Evolutionary conservation across 2,797 vertebrate genomes (phyloP).

Genomic region (Lutjanus argentimaculatus): DNA sequence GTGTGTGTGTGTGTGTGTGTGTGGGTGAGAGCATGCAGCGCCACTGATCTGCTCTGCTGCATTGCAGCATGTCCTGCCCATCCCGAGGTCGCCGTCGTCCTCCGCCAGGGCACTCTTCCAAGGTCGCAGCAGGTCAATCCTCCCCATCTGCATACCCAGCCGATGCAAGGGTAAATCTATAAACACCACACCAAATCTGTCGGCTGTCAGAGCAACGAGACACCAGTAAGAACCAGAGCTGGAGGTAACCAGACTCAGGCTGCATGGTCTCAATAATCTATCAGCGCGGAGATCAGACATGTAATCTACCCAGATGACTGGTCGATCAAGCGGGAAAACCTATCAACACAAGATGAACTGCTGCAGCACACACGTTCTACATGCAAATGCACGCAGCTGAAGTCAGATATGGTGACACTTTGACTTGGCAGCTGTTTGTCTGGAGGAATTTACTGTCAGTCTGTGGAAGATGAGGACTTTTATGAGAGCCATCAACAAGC

Average conservation of each 20-base stretch:
- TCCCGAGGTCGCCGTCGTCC: slow-evolving; percentile 77
- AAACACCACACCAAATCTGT: slow-evolving; percentile 73
- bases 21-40: slow-evolving; percentile 66
- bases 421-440: slow-evolving; percentile 13
- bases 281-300: slow-evolving; percentile 39
- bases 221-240: slow-evolving; percentile 35
- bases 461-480: slow-evolving; percentile 44
- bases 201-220: slow-evolving; percentile 42
- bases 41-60: slow-evolving; percentile 84
- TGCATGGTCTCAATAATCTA: slow-evolving; percentile 41
- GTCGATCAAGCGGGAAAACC: slow-evolving; percentile 44
- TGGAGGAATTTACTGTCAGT: slow-evolving; percentile 41
- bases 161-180: slow-evolving; percentile 68
- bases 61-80: slow-evolving; percentile 85
- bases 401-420: slow-evolving; percentile 30
- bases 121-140: slow-evolving; percentile 83
- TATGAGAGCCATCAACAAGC: slow-evolving; percentile 26
- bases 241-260: slow-evolving; percentile 9
- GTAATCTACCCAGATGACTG: slow-evolving; percentile 47
- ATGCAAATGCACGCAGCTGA: slow-evolving; percentile 44
- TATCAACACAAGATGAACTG: slow-evolving; percentile 45
- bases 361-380: slow-evolving; percentile 31
- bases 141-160: slow-evolving; percentile 79
- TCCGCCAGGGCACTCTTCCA: slow-evolving; percentile 76
- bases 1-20: slow-evolving; percentile 29